phyloP scores from a whole-genome alignment of 2,797 vertebrate species.

The Rhabdomys pumilio region DNA sequence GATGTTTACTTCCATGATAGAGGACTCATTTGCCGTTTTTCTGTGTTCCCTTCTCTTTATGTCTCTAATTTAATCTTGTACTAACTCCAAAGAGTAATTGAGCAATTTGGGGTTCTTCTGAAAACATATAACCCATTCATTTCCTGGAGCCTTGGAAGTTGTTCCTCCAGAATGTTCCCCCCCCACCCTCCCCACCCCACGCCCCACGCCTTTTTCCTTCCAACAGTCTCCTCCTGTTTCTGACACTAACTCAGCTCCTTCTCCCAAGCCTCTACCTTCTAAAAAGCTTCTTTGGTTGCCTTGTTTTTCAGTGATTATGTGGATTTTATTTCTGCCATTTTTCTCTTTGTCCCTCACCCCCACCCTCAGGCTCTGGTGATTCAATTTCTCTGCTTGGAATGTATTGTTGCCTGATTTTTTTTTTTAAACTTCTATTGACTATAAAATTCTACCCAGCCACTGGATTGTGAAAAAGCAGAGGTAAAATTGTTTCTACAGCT shows the following conservation, averaged over 20 bases:
- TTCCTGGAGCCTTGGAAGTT: constrained; percentile 12
- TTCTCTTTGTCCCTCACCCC: background rate
- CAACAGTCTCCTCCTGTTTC: constrained; percentile 12
- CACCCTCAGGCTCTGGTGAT: background rate
- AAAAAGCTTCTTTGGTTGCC: background rate
- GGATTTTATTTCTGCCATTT: constrained; percentile 59
- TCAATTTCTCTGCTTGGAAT: constrained; percentile 63
- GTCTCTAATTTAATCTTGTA: constrained; percentile 71
- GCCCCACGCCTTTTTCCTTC: background rate
- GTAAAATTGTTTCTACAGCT: background rate
- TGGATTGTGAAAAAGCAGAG: constrained; percentile 62
- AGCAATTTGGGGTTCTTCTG: constrained; percentile 69
- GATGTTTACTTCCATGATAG: constrained; percentile 66
- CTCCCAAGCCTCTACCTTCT: background rate
- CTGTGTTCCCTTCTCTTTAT: constrained; percentile 53
- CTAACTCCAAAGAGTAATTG: constrained; percentile 59
- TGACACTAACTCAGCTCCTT: background rate
- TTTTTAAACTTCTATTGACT: constrained; percentile 51
- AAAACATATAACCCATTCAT: constrained; percentile 74
- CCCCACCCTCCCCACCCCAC: background rate
- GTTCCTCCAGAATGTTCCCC: background rate
- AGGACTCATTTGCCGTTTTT: constrained; percentile 58
- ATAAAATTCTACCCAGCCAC: constrained; percentile 61
- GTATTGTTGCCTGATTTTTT: constrained; percentile 59
- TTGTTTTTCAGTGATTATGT: constrained; percentile 23